These are phyloP conservation scores for Lordiphosa clarofinis DNA, from an alignment of 1,140 invertebrate species.

Conservation along the genomic window DNA sequence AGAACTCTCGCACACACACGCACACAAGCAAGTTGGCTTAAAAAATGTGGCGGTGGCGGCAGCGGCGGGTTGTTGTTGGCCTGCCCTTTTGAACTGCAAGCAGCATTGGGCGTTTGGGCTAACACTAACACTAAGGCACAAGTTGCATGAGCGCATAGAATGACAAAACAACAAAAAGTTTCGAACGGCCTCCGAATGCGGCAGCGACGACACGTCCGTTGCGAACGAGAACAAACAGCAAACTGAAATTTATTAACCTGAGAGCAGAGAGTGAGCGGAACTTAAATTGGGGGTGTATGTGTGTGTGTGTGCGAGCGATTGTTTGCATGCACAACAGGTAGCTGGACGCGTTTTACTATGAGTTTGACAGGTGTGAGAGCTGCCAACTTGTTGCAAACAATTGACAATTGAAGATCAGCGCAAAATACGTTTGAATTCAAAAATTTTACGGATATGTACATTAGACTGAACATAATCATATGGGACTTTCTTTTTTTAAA, in stretches of 20 bases:
- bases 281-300: too few relatives aligned
- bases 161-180: constrained; percentile 35
- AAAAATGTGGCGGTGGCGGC: constrained; percentile 13
- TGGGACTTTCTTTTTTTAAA: too few relatives aligned
- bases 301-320: not conserved
- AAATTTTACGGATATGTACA: too few relatives aligned
- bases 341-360: constrained; percentile 1
- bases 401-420: too few relatives aligned
- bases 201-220: constrained; percentile 22
- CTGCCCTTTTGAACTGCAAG: constrained; percentile 55
- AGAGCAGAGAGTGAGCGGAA: too few relatives aligned
- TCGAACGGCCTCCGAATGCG: constrained; percentile 6
- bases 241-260: constrained; percentile 23
- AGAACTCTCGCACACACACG: constrained; percentile 19
- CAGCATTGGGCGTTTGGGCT: constrained; percentile 39
- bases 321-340: constrained; percentile 41
- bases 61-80: constrained; percentile 16
- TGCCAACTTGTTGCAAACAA: too few relatives aligned
- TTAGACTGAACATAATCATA: too few relatives aligned
- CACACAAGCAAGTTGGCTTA: constrained; percentile 34
- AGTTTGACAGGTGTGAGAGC: too few relatives aligned
- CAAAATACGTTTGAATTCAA: too few relatives aligned
- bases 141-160: constrained; percentile 34
- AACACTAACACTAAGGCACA: constrained; percentile 41
- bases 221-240: constrained; percentile 37